Percentiles rank a stretch among this genome's conserved stretches.
These are phyloP conservation scores for Folsomia candida DNA, from an alignment of 2,888 invertebrate species.

Conservation along the genomic window DNA sequence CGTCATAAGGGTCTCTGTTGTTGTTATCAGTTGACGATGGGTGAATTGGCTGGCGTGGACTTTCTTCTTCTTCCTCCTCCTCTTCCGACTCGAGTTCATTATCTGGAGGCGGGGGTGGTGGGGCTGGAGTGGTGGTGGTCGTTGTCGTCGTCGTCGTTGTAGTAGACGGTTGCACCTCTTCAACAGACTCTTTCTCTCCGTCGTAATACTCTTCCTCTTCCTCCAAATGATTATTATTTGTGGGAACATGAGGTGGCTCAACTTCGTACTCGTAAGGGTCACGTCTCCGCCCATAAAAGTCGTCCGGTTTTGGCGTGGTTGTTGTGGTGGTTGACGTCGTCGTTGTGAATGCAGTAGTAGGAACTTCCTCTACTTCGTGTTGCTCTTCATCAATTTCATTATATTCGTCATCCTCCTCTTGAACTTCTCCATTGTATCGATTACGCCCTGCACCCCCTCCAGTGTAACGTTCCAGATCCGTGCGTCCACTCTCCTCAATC, in stretches of 20 bases:
- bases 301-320: slow-evolving; percentile 9
- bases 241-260: slow-evolving; percentile 25
- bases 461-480: slow-evolving; percentile 45
- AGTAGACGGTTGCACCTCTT: slow-evolving; percentile 18
- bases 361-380: slow-evolving; percentile 11
- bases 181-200: slow-evolving; percentile 13
- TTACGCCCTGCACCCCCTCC: too few species aligned
- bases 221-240: not conserved
- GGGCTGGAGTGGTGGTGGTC: slow-evolving; percentile 16
- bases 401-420: slow-evolving; percentile 20
- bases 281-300: slow-evolving; percentile 20
- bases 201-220: slow-evolving; percentile 12
- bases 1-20: too few species aligned
- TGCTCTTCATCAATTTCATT: slow-evolving; percentile 26
- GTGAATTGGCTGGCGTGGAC: not conserved
- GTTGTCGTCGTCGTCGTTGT: slow-evolving; percentile 14
- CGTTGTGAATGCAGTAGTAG: slow-evolving; percentile 18
- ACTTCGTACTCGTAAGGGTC: slow-evolving; percentile 26
- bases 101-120: slow-evolving; percentile 9
- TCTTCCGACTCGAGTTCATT: not conserved
- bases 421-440: not conserved
- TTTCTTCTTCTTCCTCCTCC: not conserved
- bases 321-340: slow-evolving; percentile 17
- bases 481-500: slow-evolving; percentile 42
- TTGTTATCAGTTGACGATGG: not conserved